Percentiles rank a stretch among this genome's conserved stretches.
Evolutionary conservation across 2,888 invertebrate genomes (phyloP).

Genomic region (Gibbula magus): DNA sequence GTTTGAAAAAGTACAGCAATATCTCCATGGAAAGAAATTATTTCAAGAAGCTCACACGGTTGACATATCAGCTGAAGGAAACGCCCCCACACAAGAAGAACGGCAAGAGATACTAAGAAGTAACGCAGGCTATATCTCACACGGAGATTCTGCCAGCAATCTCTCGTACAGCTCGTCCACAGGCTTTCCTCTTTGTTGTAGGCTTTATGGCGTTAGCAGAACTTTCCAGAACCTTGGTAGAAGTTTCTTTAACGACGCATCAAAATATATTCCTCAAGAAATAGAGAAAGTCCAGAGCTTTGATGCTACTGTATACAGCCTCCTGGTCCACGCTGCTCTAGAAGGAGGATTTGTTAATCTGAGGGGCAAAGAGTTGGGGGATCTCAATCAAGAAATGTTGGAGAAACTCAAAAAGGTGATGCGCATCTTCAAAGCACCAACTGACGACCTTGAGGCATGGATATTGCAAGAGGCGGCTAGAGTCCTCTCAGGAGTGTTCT

Average conservation of each 20-base stretch:
- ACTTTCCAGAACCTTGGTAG: conserved; percentile 45
- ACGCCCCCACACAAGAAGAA: not conserved
- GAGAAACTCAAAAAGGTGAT: conserved; percentile 37
- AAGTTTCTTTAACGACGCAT: conserved; percentile 42
- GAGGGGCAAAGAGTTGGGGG: conserved; percentile 30
- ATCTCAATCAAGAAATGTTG: conserved; percentile 37
- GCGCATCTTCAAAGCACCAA: not conserved
- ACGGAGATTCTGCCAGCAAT: not conserved
- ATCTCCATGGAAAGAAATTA: not conserved
- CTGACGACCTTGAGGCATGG: conserved; percentile 4
- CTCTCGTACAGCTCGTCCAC: not conserved
- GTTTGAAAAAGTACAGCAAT: not conserved
- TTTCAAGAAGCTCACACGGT: not conserved
- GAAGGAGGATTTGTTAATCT: conserved; percentile 47
- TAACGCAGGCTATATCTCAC: not conserved
- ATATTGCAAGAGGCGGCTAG: conserved; percentile 35
- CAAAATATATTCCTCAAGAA: conserved; percentile 32
- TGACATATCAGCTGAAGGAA: not conserved
- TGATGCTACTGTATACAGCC: conserved; percentile 43
- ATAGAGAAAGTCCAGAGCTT: conserved; percentile 45
- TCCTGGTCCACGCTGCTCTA: conserved; percentile 37
- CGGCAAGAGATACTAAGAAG: not conserved
- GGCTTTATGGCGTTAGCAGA: conserved; percentile 36
- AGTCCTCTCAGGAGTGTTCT: conserved; percentile 44
- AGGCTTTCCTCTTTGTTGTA: conserved; percentile 31